phyloP scores from a whole-genome alignment of 2,888 invertebrate species.

The Incurvaria masculella region DNA sequence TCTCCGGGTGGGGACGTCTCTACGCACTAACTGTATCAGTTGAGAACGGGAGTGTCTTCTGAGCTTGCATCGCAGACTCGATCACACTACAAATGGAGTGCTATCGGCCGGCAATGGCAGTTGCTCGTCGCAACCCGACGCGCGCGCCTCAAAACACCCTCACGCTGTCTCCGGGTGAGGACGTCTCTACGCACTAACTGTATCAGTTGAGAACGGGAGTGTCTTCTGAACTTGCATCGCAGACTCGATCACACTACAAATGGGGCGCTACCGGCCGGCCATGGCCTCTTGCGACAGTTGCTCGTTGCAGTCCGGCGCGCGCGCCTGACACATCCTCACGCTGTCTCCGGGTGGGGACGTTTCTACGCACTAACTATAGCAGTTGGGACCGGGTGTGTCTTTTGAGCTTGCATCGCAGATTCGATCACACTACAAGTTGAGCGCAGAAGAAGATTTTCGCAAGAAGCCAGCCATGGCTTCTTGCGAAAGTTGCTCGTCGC shows the following conservation, averaged over 20 bases:
- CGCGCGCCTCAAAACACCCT: conserved; percentile 18
- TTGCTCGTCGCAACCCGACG: conserved; percentile 27
- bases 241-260: conserved; percentile 34
- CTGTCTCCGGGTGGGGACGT: conserved; percentile 6
- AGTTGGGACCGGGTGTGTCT: conserved; percentile 31
- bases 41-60: conserved; percentile 31
- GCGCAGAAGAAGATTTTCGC: too few species aligned
- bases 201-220: conserved; percentile 30
- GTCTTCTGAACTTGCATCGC: conserved; percentile 35
- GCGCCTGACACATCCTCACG: conserved; percentile 17
- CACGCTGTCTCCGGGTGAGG: conserved; percentile 8
- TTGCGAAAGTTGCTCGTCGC: conserved; percentile 27
- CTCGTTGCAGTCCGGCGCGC: conserved; percentile 24
- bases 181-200: too few species aligned
- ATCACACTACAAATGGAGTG: conserved; percentile 43
- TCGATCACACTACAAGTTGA: conserved; percentile 42
- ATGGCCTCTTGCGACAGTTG: conserved; percentile 28
- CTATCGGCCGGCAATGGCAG: conserved; percentile 23
- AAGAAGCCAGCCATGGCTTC: conserved; percentile 24
- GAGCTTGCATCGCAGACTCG: conserved; percentile 29
- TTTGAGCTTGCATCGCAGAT: conserved; percentile 31
- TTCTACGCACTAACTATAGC: too few species aligned
- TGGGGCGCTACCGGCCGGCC: conserved; percentile 31
- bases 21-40: too few species aligned
- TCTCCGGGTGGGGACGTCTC: conserved; percentile 5